A percentile compares a stretch with the other conserved stretches of the same genome.
Conservation (phyloP, 2,113 vertebrate genomes). For the Crotalus horridus region DNA sequence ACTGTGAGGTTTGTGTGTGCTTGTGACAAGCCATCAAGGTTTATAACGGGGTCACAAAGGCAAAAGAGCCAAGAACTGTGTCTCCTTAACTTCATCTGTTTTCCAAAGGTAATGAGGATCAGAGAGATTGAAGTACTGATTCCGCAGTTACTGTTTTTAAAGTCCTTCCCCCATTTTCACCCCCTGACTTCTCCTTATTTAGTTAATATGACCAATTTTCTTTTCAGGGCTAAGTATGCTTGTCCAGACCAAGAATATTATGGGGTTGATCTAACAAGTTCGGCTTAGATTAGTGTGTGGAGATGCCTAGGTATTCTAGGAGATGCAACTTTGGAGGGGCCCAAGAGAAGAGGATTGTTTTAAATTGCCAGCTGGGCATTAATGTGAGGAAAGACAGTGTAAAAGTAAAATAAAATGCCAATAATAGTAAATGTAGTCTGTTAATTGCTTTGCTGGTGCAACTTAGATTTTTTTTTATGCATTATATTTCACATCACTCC, state of each 20-base stretch:
- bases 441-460: neutral
- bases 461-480: neutral
- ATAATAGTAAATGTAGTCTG: neutral
- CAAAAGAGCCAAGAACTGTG: conserved; percentile 16
- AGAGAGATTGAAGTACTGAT: conserved; percentile 9
- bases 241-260: neutral
- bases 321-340: neutral
- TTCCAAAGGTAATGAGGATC: conserved; percentile 21
- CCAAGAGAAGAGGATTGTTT: neutral
- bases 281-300: neutral
- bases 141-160: conserved; percentile 1
- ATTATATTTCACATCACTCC: neutral
- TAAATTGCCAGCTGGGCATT: neutral
- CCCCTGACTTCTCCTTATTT: neutral
- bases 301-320: neutral
- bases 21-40: conserved; percentile 11
- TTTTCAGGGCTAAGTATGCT: neutral
- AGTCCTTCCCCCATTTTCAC: neutral
- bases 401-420: neutral
- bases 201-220: neutral
- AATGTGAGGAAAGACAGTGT: neutral
- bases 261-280: neutral
- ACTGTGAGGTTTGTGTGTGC: conserved; percentile 5
- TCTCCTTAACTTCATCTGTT: neutral
- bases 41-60: conserved; percentile 19